Percentiles rank a stretch among this genome's conserved stretches.
These are phyloP conservation scores for Ophiodon elongatus DNA, from an alignment of 2,113 vertebrate species.

Conservation along the genomic window DNA sequence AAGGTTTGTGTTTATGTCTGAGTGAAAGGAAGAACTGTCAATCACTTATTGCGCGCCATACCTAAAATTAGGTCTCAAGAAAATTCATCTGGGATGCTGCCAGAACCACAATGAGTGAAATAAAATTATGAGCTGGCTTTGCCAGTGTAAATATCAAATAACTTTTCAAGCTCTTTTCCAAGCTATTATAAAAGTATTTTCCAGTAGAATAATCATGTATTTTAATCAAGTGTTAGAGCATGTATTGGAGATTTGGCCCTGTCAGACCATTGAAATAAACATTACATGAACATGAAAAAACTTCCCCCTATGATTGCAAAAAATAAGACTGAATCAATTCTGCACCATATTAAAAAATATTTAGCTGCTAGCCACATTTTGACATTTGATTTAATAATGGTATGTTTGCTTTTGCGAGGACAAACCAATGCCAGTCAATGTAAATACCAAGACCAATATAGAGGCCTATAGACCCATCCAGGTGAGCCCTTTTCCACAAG, in stretches of 20 bases:
- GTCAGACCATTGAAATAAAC: not conserved
- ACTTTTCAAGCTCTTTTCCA: slow-evolving; percentile 2
- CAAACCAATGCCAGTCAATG: not conserved
- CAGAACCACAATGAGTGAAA: slow-evolving; percentile 10
- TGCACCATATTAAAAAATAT: not conserved
- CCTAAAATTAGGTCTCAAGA: not conserved
- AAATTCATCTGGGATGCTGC: slow-evolving; percentile 1
- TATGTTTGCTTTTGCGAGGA: not conserved
- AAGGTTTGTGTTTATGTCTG: not conserved
- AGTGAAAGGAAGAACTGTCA: not conserved
- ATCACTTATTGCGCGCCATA: not conserved
- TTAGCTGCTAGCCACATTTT: not conserved
- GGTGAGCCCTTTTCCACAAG: not conserved
- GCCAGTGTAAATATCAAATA: not conserved
- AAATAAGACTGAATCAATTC: not conserved
- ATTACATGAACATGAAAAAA: not conserved
- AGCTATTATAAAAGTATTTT: not conserved
- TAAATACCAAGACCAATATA: not conserved
- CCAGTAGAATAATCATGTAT: not conserved
- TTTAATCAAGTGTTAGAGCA: slow-evolving; percentile 1
- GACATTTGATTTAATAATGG: not conserved
- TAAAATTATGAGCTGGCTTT: not conserved
- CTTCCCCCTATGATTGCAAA: not conserved
- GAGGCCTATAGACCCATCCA: too few relatives aligned
- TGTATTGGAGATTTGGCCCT: not conserved